These are phyloP conservation scores for Sphaeridia pumilis DNA, from an alignment of 2,888 invertebrate genomes.

Conservation along the genomic window DNA sequence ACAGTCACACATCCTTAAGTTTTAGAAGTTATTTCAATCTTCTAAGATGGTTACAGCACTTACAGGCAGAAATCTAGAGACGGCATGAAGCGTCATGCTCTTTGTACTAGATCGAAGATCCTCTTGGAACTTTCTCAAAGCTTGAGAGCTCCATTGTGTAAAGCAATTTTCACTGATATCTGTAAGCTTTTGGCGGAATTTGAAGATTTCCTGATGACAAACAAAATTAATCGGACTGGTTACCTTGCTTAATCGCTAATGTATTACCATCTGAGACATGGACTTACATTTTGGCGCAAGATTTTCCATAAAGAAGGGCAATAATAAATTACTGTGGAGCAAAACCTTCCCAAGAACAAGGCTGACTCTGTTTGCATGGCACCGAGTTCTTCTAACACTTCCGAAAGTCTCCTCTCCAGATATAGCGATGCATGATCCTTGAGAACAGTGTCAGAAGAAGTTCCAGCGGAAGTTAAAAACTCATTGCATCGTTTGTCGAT, in stretches of 20 bases:
- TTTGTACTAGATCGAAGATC: slow-evolving; percentile 11
- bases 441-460: slow-evolving; percentile 22
- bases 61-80: slow-evolving; percentile 30
- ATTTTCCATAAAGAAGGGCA: slow-evolving; percentile 33
- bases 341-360: slow-evolving; percentile 27
- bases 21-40: not conserved
- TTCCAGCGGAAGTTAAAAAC: slow-evolving; percentile 22
- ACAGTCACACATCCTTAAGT: not conserved
- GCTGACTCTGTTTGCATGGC: not conserved
- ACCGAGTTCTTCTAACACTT: slow-evolving; percentile 12
- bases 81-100: not conserved
- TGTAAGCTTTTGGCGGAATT: slow-evolving; percentile 13
- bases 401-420: slow-evolving; percentile 17
- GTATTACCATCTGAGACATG: not conserved
- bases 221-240: no score
- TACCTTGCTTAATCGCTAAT: no score
- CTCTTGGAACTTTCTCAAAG: slow-evolving; percentile 11
- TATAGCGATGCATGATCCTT: slow-evolving; percentile 26
- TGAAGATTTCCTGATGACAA: slow-evolving; percentile 18
- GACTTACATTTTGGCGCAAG: slow-evolving; percentile 23
- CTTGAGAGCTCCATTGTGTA: slow-evolving; percentile 18
- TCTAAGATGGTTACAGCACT: not conserved
- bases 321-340: slow-evolving; percentile 22
- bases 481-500: slow-evolving; percentile 21
- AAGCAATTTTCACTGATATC: slow-evolving; percentile 24